A percentile compares a stretch with the other conserved stretches of the same genome.
phyloP scores from a whole-genome alignment of 2,113 vertebrate genomes.

The Riparia riparia region DNA sequence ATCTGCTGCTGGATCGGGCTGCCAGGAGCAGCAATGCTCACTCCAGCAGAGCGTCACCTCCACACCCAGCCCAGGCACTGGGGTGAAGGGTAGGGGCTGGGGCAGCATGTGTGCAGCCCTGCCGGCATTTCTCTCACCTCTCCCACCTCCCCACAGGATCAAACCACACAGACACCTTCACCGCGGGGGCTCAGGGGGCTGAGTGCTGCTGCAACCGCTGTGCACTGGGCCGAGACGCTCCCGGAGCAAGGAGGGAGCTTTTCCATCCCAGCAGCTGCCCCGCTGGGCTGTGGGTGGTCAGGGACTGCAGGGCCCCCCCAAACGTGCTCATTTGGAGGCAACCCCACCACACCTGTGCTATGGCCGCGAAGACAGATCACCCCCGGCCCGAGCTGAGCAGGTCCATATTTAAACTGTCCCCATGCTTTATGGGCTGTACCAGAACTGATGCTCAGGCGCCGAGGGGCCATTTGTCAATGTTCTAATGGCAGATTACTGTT shows the following conservation, averaged over 20 bases:
- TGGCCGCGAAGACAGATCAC: conserved; percentile 84
- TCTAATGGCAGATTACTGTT: conserved; percentile 94
- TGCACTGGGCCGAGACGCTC: fast-evolving
- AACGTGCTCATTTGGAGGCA: conserved; percentile 72
- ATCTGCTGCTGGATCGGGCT: fast-evolving
- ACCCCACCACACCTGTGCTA: conserved; percentile 70
- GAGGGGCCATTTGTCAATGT: conserved; percentile 89
- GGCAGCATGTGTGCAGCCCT: fast-evolving
- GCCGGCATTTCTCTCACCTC: not conserved
- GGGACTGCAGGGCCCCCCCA: not conserved
- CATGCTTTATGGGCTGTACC: conserved; percentile 91
- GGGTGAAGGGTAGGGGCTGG: not conserved
- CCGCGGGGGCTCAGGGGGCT: fast-evolving
- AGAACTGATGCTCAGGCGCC: conserved; percentile 79
- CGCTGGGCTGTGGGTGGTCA: not conserved
- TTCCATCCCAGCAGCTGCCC: not conserved
- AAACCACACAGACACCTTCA: fast-evolving
- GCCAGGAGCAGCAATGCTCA: not conserved
- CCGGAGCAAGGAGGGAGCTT: not conserved
- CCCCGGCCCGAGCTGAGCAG: conserved; percentile 85
- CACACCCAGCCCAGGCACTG: not conserved
- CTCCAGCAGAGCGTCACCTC: not conserved
- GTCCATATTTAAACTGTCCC: conserved; percentile 95
- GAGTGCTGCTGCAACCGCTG: fast-evolving
- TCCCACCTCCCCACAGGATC: not conserved